phyloP scores from a whole-genome alignment of 1,140 invertebrate species.

The Heliothis subflexa region DNA sequence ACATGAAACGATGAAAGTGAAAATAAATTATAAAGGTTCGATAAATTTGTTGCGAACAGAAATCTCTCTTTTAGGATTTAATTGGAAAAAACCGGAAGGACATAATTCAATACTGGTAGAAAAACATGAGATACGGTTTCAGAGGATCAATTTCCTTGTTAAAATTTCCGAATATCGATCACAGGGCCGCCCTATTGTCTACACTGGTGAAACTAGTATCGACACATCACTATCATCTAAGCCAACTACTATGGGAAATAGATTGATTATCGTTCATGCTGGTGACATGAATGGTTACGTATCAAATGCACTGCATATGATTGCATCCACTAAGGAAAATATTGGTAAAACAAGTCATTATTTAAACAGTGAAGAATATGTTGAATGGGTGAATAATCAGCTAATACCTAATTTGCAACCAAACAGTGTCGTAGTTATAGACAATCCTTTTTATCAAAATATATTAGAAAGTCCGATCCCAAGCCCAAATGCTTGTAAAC shows the following conservation, averaged over 20 bases:
- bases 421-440: slow-evolving; percentile 2
- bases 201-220: not conserved
- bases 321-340: not conserved
- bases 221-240: not conserved
- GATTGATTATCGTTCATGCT: slow-evolving; percentile 29
- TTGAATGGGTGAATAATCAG: slow-evolving; percentile 14
- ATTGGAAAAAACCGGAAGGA: not conserved
- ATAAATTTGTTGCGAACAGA: not conserved
- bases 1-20: not conserved
- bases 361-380: not conserved
- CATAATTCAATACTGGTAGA: not conserved
- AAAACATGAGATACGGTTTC: slow-evolving; percentile 22
- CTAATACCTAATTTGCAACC: slow-evolving; percentile 26
- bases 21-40: slow-evolving; percentile 3
- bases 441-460: slow-evolving; percentile 24
- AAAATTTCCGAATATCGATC: slow-evolving; percentile 16
- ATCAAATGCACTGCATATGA: not conserved
- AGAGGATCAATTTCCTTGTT: not conserved
- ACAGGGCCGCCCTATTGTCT: slow-evolving; percentile 9
- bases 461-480: slow-evolving; percentile 10
- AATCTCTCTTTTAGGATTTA: not conserved
- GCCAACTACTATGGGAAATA: not conserved
- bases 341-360: not conserved
- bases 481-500: not conserved
- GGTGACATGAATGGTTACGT: slow-evolving; percentile 17